A percentile compares a stretch with the other conserved stretches of the same genome.
phyloP scores from a whole-genome alignment of 2,888 invertebrate genomes.

The Melanchra persicariae region DNA sequence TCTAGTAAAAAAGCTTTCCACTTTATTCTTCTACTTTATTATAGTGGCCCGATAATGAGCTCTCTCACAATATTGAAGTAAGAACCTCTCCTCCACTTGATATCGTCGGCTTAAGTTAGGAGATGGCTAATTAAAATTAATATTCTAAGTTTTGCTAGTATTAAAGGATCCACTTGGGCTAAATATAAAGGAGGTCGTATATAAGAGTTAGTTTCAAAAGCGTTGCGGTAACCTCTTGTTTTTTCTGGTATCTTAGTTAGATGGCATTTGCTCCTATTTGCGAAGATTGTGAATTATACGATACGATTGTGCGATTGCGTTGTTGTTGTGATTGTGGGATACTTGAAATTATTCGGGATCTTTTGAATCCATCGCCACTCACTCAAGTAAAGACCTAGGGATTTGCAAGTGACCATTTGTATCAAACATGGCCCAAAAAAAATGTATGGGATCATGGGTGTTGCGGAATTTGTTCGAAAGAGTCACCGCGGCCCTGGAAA shows the following conservation, averaged over 20 bases:
- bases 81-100: conserved; percentile 12
- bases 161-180: not conserved
- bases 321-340: too few species aligned
- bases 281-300: too few species aligned
- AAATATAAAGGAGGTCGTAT: too few species aligned
- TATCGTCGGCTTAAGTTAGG: conserved; percentile 2
- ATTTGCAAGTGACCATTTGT: too few species aligned
- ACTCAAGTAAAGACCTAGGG: too few species aligned
- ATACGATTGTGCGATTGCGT: too few species aligned
- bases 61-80: conserved; percentile 42
- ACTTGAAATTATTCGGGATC: too few species aligned
- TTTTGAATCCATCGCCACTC: too few species aligned
- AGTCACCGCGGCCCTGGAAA: too few species aligned
- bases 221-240: not conserved
- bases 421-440: too few species aligned
- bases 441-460: too few species aligned
- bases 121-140: conserved; percentile 11
- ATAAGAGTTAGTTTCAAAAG: not conserved
- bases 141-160: not conserved
- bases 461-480: too few species aligned
- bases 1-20: conserved; percentile 37
- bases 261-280: not conserved
- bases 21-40: conserved; percentile 29
- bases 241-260: not conserved
- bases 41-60: conserved; percentile 33